phyloP scores from a whole-genome alignment of 2,797 vertebrate species.

The Cynopterus sphinx region DNA sequence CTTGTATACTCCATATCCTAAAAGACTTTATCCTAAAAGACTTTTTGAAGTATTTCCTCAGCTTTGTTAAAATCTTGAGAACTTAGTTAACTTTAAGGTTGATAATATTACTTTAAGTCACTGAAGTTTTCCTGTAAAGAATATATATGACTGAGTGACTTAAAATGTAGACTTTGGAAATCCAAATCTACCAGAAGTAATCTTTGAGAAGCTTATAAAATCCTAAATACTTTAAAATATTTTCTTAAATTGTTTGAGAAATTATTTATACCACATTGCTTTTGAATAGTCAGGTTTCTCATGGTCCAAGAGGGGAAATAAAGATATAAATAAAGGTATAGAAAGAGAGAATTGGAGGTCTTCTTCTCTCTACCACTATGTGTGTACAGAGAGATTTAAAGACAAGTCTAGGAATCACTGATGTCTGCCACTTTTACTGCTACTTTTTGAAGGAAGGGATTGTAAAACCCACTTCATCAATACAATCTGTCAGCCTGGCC shows the following conservation, averaged over 20 bases:
- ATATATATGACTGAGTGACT: background rate
- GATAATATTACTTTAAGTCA: background rate
- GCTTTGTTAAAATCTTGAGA: background rate
- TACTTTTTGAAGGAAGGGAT: background rate
- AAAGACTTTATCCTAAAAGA: fast-evolving
- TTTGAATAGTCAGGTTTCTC: background rate
- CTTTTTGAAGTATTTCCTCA: background rate
- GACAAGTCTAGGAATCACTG: background rate
- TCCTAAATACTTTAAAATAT: background rate
- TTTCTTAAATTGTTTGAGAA: background rate
- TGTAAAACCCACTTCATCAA: background rate
- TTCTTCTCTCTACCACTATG: background rate
- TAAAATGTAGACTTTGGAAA: background rate
- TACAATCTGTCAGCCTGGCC: background rate
- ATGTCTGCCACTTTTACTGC: background rate
- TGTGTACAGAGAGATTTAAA: background rate
- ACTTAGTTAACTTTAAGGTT: background rate
- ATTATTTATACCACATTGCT: background rate
- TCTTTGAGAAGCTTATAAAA: background rate
- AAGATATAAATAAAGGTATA: background rate
- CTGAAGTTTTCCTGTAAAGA: background rate
- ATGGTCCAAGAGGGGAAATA: background rate
- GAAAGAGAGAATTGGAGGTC: background rate
- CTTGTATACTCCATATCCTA: fast-evolving
- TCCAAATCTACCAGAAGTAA: background rate